Evolutionary conservation across 2,888 invertebrate genomes (phyloP), one percentile per base, ranked within the genome.

Genomic region (Buathra laborator): DNA sequence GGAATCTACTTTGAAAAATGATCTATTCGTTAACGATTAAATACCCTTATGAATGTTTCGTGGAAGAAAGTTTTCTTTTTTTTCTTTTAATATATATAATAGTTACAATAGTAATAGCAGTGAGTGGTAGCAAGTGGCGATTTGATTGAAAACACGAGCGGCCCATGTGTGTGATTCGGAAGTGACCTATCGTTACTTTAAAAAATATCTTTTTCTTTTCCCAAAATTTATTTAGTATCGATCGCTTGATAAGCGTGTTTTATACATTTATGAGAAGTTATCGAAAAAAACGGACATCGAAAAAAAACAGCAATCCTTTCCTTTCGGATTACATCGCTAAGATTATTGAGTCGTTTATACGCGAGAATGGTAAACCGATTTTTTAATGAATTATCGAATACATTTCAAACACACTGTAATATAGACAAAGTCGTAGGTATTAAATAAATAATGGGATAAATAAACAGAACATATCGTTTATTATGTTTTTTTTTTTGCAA

Each of bases 111-210:
- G 24, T 62, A 46, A 67, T 64, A 76, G 80, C 84, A 84, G 80
- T 84, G 80, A 76, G 59, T 80, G 24, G 66, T 84, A 76, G 80
- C 75, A 71, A 51, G 62, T 44, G 80, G 71, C 37, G 44, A 71
- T 43, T 68, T 68, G 14, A 32, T 32, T 6, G 59, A 32, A 29
- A 62, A 62, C 29, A 32, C n/a, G 59, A 32, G 53, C 16, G 53
- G 16, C 4, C 53, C 4, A 48, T 48, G n/a, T 7, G 32, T 62
- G 14, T 79, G 62, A 62, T 64, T 67, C 32, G 48, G n/a, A 75
- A 75, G n/a, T 62, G 14, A 14, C 14, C 14, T 14, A 62, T 62
- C 59, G 32, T 62, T 32, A 62, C 32, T 62, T 32, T 14, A 29
- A 62, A 62, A 62, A 59, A 59, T 29, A 29, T 29, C 7, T 59